Percentiles rank a stretch among this genome's conserved stretches.
phyloP scores from a whole-genome alignment of 2,888 invertebrate genomes.

The Nasonovia ribisnigri region DNA sequence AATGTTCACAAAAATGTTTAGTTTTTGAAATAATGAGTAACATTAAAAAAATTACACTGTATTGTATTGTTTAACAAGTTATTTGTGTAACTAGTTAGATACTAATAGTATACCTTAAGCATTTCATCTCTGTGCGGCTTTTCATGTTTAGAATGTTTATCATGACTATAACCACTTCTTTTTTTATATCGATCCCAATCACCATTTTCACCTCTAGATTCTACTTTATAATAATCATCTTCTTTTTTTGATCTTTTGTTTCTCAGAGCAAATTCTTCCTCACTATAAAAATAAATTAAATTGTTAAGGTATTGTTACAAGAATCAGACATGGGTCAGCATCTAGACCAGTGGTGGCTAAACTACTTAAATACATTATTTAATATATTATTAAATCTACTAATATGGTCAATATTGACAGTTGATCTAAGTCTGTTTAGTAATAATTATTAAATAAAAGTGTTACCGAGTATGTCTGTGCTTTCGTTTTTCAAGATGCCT shows the following conservation, averaged over 20 bases:
- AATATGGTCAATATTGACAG: background rate
- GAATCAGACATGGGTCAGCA: background rate
- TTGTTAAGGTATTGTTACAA: background rate
- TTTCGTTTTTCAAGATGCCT: slow-evolving; percentile 61
- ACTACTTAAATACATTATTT: too few relatives aligned
- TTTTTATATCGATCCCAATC: slow-evolving; percentile 63
- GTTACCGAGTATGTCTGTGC: slow-evolving; percentile 56
- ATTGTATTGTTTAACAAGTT: background rate
- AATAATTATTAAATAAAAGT: background rate
- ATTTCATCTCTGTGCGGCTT: slow-evolving; percentile 53
- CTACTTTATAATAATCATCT: slow-evolving; percentile 59
- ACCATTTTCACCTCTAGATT: slow-evolving; percentile 57
- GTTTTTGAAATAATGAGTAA: background rate
- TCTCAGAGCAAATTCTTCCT: slow-evolving; percentile 41
- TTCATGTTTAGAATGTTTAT: slow-evolving; percentile 58
- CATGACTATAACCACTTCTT: slow-evolving; percentile 52
- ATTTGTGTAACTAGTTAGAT: background rate
- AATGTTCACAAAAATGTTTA: background rate
- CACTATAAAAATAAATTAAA: slow-evolving; percentile 20
- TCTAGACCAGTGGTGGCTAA: too few relatives aligned
- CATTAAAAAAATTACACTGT: background rate
- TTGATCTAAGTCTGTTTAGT: background rate
- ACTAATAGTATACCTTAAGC: slow-evolving; percentile 40
- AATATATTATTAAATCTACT: background rate
- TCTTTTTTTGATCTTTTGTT: slow-evolving; percentile 56